phyloP scores from a whole-genome alignment of 1,140 invertebrate species.

The Papilio aristodemus region DNA sequence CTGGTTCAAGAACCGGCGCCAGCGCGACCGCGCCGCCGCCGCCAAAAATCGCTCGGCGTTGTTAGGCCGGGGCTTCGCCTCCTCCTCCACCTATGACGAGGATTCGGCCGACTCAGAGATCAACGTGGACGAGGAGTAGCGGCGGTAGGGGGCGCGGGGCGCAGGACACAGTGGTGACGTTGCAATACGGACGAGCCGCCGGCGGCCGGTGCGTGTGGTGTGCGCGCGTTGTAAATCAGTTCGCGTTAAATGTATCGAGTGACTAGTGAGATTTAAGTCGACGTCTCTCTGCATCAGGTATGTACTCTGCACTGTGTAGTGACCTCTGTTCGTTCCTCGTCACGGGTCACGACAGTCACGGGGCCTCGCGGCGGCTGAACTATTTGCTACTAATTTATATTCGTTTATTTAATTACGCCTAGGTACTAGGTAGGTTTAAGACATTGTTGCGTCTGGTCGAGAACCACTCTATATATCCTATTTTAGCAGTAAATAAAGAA shows the following conservation, averaged over 20 bases:
- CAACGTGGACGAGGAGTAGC: slow-evolving; percentile 77
- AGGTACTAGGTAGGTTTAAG: slow-evolving; percentile 45
- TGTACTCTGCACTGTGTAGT: slow-evolving; percentile 55
- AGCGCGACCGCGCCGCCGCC: slow-evolving; percentile 98
- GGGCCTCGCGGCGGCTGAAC: slow-evolving; percentile 33
- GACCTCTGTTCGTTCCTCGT: slow-evolving; percentile 27
- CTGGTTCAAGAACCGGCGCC: slow-evolving; percentile 99
- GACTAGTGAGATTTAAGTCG: slow-evolving; percentile 51
- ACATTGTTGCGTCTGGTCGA: slow-evolving; percentile 42
- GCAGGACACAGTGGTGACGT: slow-evolving; percentile 42
- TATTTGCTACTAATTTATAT: slow-evolving; percentile 48
- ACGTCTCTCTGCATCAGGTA: slow-evolving; percentile 62
- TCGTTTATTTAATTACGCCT: slow-evolving; percentile 46
- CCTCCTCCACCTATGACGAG: slow-evolving; percentile 76
- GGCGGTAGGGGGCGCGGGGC: slow-evolving; percentile 23
- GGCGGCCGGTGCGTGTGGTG: slow-evolving; percentile 56
- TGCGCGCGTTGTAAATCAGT: slow-evolving; percentile 61
- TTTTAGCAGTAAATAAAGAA: slow-evolving; percentile 67
- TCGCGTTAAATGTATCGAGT: slow-evolving; percentile 61
- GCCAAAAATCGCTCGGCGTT: slow-evolving; percentile 96
- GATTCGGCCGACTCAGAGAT: slow-evolving; percentile 77
- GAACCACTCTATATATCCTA: slow-evolving; percentile 59
- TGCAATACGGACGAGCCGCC: slow-evolving; percentile 53
- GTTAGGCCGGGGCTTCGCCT: slow-evolving; percentile 72
- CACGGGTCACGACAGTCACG: too few species aligned